Conservation (phyloP, 2,797 vertebrate genomes). For the Lateolabrax maculatus region DNA sequence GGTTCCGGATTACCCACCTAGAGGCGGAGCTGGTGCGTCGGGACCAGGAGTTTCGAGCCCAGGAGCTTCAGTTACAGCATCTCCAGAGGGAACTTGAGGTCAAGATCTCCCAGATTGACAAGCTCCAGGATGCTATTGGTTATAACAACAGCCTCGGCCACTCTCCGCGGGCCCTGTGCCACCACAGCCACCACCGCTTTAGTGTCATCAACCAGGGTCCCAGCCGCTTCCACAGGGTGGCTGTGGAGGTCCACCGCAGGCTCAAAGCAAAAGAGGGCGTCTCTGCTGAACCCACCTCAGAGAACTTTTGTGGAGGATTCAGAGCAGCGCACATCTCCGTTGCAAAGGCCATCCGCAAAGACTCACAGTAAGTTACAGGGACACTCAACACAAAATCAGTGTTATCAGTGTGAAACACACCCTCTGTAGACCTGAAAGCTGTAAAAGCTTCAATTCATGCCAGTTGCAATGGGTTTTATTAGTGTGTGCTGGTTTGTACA, state of each 20-base stretch:
- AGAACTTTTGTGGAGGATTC: slow-evolving; percentile 77
- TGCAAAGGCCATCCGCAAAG: slow-evolving; percentile 79
- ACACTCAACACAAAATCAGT: neutral
- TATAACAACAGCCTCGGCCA: slow-evolving; percentile 73
- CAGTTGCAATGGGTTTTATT: no score
- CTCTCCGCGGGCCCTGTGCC: slow-evolving; percentile 52
- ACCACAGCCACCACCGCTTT: slow-evolving; percentile 69
- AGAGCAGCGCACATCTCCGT: slow-evolving; percentile 62
- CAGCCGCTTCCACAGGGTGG: slow-evolving; percentile 83
- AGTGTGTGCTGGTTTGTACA: no score
- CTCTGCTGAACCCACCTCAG: slow-evolving; percentile 87
- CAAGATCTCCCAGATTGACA: slow-evolving; percentile 86
- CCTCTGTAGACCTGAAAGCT: neutral
- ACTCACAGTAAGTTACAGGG: slow-evolving; percentile 79
- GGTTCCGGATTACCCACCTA: slow-evolving; percentile 79
- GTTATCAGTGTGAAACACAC: neutral
- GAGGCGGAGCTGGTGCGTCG: slow-evolving; percentile 81
- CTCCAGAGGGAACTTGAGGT: slow-evolving; percentile 83
- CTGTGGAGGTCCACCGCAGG: slow-evolving; percentile 85
- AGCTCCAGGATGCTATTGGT: slow-evolving; percentile 87
- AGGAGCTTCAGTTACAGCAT: slow-evolving; percentile 77
- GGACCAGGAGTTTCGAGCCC: slow-evolving; percentile 76
- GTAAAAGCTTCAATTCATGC: neutral
- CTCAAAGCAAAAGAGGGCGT: slow-evolving; percentile 88
- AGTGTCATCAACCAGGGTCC: slow-evolving; percentile 87